phyloP scores from a whole-genome alignment of 92 coral and sea anemone species.

The Phymanthus crucifer region DNA sequence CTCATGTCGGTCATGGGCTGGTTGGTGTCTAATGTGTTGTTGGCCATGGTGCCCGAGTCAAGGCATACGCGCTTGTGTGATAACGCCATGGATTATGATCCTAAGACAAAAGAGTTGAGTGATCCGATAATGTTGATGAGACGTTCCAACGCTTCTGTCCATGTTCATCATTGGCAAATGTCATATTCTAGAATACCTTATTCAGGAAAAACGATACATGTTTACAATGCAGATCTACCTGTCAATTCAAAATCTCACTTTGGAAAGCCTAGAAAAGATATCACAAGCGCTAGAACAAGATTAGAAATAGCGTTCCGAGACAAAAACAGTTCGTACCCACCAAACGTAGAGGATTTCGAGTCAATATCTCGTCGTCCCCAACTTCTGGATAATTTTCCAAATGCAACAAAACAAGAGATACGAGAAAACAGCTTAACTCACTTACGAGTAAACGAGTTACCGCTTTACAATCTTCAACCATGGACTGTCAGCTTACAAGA shows the following conservation, averaged over 20 bases:
- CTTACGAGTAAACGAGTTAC: neutral
- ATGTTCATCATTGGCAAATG: neutral
- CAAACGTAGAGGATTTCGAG: neutral
- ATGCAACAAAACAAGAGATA: neutral
- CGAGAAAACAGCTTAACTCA: neutral
- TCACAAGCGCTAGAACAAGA: neutral
- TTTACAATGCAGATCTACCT: neutral
- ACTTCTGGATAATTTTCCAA: neutral
- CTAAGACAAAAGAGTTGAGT: conserved; percentile 19
- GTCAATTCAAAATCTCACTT: neutral
- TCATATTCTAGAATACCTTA: neutral
- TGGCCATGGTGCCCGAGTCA: conserved; percentile 79
- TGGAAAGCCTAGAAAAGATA: neutral
- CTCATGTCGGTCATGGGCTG: conserved; percentile 85
- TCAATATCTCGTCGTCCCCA: neutral
- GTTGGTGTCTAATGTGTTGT: conserved; percentile 69
- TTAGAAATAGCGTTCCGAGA: neutral
- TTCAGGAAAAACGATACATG: neutral
- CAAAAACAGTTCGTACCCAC: neutral
- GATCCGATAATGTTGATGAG: conserved; percentile 25
- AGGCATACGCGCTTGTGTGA: conserved; percentile 58
- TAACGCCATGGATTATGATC: conserved; percentile 17
- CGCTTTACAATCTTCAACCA: neutral
- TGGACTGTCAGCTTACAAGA: conserved; percentile 27
- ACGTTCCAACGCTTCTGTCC: conserved; percentile 11